Conservation (phyloP, 1,140 invertebrate species). For the Linepithema humile region DNA sequence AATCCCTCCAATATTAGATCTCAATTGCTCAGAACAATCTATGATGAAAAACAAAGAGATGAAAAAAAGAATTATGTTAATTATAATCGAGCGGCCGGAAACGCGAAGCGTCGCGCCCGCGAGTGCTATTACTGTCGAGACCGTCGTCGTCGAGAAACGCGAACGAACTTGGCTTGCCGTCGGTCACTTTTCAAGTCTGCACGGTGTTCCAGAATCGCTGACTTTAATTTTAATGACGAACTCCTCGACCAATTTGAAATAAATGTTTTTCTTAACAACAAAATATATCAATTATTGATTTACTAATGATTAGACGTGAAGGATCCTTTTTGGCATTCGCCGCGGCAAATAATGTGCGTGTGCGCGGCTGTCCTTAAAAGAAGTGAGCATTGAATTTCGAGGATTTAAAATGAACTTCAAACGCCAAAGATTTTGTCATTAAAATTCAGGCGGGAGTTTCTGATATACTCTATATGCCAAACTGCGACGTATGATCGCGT, state of each 20-base stretch:
- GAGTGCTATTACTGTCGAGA: conserved; percentile 48
- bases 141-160: conserved; percentile 26
- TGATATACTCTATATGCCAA: conserved; percentile 4
- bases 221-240: conserved; percentile 27
- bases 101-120: conserved; percentile 46
- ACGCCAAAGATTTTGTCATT: neutral
- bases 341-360: neutral
- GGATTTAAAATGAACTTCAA: neutral
- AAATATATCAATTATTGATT: neutral
- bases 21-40: conserved; percentile 80
- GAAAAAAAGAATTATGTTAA: conserved; percentile 58
- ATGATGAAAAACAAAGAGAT: conserved; percentile 45
- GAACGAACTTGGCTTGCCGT: conserved; percentile 1
- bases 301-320: neutral
- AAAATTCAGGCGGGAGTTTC: conserved; percentile 3
- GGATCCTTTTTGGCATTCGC: neutral
- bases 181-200: conserved; percentile 9
- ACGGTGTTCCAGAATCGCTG: neutral
- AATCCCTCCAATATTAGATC: conserved; percentile 80
- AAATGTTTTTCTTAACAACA: neutral
- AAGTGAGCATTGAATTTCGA: no score
- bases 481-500: neutral
- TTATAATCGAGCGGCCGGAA: conserved; percentile 59
- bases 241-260: neutral
- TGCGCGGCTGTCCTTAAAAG: neutral